Evolutionary conservation across 2,113 vertebrate genomes (phyloP), one percentile per base, ranked within the genome.

Genomic region (Corythaixoides concolor): DNA sequence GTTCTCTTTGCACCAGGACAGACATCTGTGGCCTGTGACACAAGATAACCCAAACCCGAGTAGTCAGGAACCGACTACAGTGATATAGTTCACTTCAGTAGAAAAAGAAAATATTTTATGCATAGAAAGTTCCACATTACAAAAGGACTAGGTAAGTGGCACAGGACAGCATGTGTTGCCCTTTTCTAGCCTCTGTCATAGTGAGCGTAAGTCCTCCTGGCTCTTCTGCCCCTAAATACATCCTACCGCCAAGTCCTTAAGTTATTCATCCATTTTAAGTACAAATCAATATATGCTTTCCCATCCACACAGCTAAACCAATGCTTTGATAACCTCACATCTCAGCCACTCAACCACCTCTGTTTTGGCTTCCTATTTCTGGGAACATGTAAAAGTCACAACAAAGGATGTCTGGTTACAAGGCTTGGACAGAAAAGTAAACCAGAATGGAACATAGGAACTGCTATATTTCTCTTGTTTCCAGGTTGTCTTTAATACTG

Each of bases 401-500:
- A 96, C 95, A 96, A 94, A 96, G 93, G 53, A 96, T 96, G 94
- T 82, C 93, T 97, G 78, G 78, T 94, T 97, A 50, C 47, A 50
- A 94, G 88, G 88, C 81, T 97, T 96, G 95, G 94, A 95, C 62
- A 93, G 90, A 96, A 97, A 96, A 90, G 81, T 83, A 93, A 93
- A 93, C 47, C 92, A 96, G 93, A 94, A 96, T 79, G 86, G 90
- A 87, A 73, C 39, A 73, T 8, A 94, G 85, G 92, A 96, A 86
- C 92, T 96, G 92, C 90, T 87, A 94, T 45, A 94, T 95, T 90
- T 56, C 90, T 86, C 95, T 92, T 56, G 63, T 97, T 97, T 97
- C 94, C 96, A 97, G 88, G 94, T 89, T 97, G 96, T 97, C 95
- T 97, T 95, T 97, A 96, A 90, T 90, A 95, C 86, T 93, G 96